phyloP scores from a whole-genome alignment of 2,888 invertebrate species.

The Furcula furcula region DNA sequence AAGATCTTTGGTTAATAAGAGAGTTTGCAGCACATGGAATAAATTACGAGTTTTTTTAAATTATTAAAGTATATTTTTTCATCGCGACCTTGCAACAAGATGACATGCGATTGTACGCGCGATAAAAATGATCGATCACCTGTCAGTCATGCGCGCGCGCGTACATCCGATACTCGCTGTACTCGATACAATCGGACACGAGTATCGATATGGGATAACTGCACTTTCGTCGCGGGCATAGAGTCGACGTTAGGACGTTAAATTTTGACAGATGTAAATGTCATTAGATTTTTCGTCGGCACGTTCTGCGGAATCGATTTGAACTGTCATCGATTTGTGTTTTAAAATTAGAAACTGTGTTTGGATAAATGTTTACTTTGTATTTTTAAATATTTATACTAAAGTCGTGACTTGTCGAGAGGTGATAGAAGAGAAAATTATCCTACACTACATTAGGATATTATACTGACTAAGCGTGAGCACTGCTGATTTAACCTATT shows the following conservation, averaged over 20 bases:
- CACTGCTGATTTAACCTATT: too few species aligned
- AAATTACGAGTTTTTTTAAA: too few species aligned
- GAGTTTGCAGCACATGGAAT: too few species aligned
- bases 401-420: too few species aligned
- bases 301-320: conserved; percentile 47
- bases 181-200: conserved; percentile 39
- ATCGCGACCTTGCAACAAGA: conserved; percentile 50
- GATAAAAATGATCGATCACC: conserved; percentile 58
- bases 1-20: too few species aligned
- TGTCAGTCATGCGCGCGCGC: conserved; percentile 44
- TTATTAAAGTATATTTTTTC: conserved; percentile 22
- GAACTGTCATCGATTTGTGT: conserved; percentile 41
- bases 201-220: conserved; percentile 29
- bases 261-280: conserved; percentile 35
- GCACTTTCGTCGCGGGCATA: conserved; percentile 27
- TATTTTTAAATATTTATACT: background rate
- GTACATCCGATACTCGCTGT: conserved; percentile 35
- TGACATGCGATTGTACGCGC: conserved; percentile 46
- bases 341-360: conserved; percentile 24
- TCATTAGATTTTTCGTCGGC: conserved; percentile 42
- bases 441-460: too few species aligned
- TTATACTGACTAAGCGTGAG: too few species aligned
- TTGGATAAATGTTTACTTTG: conserved; percentile 20
- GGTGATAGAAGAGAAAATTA: too few species aligned
- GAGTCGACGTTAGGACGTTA: conserved; percentile 28